Base-by-base conservation (phyloP, 1,140 invertebrate species). In the Papilio xuthus region DNA sequence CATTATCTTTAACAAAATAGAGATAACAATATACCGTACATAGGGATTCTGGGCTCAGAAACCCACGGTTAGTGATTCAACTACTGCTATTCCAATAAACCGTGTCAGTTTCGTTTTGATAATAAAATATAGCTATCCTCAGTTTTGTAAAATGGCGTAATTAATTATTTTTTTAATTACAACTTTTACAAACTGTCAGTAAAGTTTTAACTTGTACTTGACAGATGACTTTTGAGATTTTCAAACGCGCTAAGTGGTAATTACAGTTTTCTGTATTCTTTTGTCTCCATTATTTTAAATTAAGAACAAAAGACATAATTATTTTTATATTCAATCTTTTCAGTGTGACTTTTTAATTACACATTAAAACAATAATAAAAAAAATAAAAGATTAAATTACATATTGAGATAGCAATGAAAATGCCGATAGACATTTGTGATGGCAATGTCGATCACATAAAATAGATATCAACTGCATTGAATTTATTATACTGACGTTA, bases 101-200 rank as follows among this genome's bases (percentile, higher is more conserved):
- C 2, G 32, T 37, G 32, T 3, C 32, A 37, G 32, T 37, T 37
- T 37, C 2, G 32, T 7, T 37, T 7, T 37, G 32, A 0, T 37
- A 37, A 37, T 37, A 37, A 37, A 37, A 37, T 37, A 37, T 7
- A 37, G 32, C 44, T n/a, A 53, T 12, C 9, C 20, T 74, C 4
- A n/a, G 18, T 32, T 32, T n/a, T 4, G 32, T 20, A 44, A n/a
- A 44, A 20, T 47, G 26, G 23, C 18, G 23, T 72, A 72, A 23
- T 47, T 23, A 28, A 28, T 72, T 26, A 41, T 12, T 47, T 12
- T n/a, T 44, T 72, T 10, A 44, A 20, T n/a, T 23, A 41, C 10
- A 74, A 41, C 20, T 60, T 26, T 60, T 60, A 60, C 23, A 60
- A 60, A 60, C 56, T 60, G 56, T 60, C 56, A 60, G 56, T 60